Evolutionary conservation across 2,888 invertebrate genomes (phyloP), one percentile per base, ranked within the genome.

Genomic region (Athalia circularis): DNA sequence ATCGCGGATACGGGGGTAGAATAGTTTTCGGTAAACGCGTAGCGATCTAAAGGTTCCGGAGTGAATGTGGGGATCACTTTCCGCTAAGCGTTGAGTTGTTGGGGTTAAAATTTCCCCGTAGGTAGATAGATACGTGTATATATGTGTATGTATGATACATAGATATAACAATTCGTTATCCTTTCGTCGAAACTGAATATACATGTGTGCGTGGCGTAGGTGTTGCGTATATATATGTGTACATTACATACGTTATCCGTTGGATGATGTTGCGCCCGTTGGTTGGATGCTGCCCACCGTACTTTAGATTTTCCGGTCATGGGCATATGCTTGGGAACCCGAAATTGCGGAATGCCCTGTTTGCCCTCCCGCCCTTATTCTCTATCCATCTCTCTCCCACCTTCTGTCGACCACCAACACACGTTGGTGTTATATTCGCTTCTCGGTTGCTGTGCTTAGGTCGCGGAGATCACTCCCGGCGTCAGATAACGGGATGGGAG

Each of bases 401-500:
- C 29, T 29, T 29, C 29, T 29, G 1, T 29, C 29, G 29, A 29
- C 29, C 29, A 29, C 29, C 29, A 29, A 0, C 29, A 29, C 68
- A 50, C 52, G 52, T 7, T 43, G 68, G 54, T 68, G 68, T 68
- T 68, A 68, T 68, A 68, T 52, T 68, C 68, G 52, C 68, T 72
- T 6, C 47, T 54, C 54, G 11, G 7, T 9, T 4, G 54, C 54
- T 57, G 57, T 72, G 72, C 72, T 72, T 59, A 59, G 72, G 72
- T 59, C 43, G 15, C 29, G 29, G 29, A 59, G 72, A 72, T 72
- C 72, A 72, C 76, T 82, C 80, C 79, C 81, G 79, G 80, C 79
- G 57, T 81, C 78, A 80, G 85, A 84, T 84, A 85, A 84, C 84
- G 81, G 79, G 78, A 78, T 80, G 80, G 79, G 81, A 82, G 29